Conservation (phyloP, 2,888 invertebrate species). For the Nomada fabriciana region DNA sequence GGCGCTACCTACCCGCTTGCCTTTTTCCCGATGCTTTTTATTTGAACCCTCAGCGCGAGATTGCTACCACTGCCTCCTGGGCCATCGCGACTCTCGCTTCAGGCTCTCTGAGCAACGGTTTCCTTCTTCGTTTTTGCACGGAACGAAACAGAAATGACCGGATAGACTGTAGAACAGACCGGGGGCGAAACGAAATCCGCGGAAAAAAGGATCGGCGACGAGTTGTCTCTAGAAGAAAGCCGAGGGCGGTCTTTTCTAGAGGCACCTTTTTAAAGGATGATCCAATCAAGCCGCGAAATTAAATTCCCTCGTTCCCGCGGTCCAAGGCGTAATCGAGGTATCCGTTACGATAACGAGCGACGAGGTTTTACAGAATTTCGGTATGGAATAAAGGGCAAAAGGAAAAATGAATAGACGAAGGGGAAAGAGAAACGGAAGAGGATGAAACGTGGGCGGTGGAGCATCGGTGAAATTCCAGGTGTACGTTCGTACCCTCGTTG, state of each 20-base stretch:
- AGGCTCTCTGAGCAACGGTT: neutral
- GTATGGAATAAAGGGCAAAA: neutral
- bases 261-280: conserved; percentile 16
- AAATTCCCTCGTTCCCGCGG: conserved; percentile 21
- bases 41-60: conserved; percentile 37
- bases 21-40: conserved; percentile 46
- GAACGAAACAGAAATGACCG: neutral
- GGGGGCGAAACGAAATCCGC: neutral
- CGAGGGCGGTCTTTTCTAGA: neutral
- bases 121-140: neutral
- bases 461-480: conserved; percentile 23
- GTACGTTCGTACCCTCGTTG: neutral
- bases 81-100: conserved; percentile 5
- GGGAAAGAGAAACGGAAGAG: neutral
- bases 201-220: no score
- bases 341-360: conserved; percentile 31
- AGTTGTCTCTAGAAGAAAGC: neutral
- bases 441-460: neutral
- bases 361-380: neutral
- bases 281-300: conserved; percentile 33
- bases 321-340: conserved; percentile 28
- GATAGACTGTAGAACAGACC: neutral
- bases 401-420: no score
- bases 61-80: conserved; percentile 8
- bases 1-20: conserved; percentile 47